Conservation (phyloP, 2,888 invertebrate genomes). For the Pollenia griseotomentosa region DNA sequence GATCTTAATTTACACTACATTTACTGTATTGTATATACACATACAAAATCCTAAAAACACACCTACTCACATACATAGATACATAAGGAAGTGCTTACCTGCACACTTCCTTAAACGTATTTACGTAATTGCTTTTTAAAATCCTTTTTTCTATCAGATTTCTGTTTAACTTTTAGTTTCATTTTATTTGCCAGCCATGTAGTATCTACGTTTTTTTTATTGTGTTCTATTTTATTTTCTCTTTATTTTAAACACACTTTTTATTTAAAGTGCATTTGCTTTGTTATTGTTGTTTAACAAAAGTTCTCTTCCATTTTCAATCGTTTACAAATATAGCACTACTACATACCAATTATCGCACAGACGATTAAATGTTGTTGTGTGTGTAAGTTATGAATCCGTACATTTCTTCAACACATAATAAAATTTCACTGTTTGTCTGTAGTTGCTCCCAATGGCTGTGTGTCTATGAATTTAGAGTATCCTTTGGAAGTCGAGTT, state of each 20-base stretch:
- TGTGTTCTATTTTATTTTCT: slow-evolving; percentile 4
- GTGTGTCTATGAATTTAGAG: slow-evolving; percentile 73
- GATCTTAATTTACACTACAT: too few relatives aligned
- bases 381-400: slow-evolving; percentile 77
- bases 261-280: slow-evolving; percentile 43
- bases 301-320: slow-evolving; percentile 17
- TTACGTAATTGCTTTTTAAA: slow-evolving; percentile 55
- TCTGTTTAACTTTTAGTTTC: slow-evolving; percentile 26
- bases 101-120: slow-evolving; percentile 18
- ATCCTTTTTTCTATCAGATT: slow-evolving; percentile 9
- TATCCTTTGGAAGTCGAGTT: slow-evolving; percentile 37
- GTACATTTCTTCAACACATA: slow-evolving; percentile 79
- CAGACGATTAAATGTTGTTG: neutral
- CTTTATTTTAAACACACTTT: slow-evolving; percentile 5
- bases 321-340: slow-evolving; percentile 45
- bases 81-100: too few relatives aligned
- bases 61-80: too few relatives aligned
- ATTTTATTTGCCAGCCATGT: slow-evolving; percentile 25
- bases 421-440: slow-evolving; percentile 77
- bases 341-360: slow-evolving; percentile 19
- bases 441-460: slow-evolving; percentile 73
- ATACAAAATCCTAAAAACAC: too few relatives aligned
- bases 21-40: too few relatives aligned
- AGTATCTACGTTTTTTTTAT: neutral
- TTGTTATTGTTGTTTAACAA: slow-evolving; percentile 40